phyloP scores from a whole-genome alignment of 2,113 vertebrate genomes.

The Litocranius walleri region DNA sequence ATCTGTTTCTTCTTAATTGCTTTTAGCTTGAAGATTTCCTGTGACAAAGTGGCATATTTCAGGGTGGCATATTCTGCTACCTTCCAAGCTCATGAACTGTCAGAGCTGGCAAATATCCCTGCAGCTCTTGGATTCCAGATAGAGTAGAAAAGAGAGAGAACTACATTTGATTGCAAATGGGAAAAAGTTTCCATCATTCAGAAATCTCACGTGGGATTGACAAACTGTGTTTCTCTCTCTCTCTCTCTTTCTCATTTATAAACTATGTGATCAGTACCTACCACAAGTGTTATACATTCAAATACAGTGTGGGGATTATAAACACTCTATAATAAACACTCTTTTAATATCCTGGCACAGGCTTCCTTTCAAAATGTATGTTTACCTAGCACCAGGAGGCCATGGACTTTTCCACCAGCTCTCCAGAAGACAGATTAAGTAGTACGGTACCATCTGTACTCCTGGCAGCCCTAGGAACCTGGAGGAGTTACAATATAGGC shows the following conservation, averaged over 20 bases:
- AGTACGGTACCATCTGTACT: fast-evolving
- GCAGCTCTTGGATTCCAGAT: not conserved
- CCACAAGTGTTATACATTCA: not conserved
- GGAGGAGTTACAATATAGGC: not conserved
- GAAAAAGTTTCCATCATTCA: not conserved
- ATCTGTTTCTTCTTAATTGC: not conserved
- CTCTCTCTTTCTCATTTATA: not conserved
- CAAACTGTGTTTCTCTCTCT: not conserved
- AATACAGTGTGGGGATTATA: not conserved
- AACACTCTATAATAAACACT: not conserved
- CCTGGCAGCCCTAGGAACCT: not conserved
- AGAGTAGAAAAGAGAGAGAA: constrained; percentile 32
- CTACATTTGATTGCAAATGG: not conserved
- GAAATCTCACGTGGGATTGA: not conserved
- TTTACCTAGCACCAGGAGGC: not conserved
- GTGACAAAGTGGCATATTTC: not conserved
- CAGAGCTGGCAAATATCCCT: not conserved
- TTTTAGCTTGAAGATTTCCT: not conserved
- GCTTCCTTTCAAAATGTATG: not conserved
- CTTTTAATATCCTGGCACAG: not conserved
- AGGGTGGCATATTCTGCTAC: not conserved
- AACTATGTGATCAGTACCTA: not conserved
- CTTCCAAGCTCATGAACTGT: not conserved
- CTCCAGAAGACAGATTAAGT: not conserved
- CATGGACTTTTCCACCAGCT: not conserved